Evolutionary conservation across 2,797 vertebrate genomes (phyloP), one percentile per base, ranked within the genome.

Genomic region (Sebastes nivosus): DNA sequence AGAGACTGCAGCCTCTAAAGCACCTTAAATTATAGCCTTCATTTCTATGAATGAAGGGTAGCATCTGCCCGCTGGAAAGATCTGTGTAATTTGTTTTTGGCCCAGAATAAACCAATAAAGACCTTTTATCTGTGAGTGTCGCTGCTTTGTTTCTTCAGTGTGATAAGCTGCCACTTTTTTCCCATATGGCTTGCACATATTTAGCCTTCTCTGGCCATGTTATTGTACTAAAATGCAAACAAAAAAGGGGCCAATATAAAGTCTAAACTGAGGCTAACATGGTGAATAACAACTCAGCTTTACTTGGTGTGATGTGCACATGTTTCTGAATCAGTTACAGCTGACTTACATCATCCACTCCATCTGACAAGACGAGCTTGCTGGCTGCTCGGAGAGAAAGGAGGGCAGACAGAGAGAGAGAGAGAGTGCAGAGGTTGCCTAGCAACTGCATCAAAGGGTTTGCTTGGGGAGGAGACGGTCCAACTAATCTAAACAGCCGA

Each of bases 381-480:
- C 72, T 36, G 38, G 67, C 72, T 85, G 78, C 86, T 79, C 64
- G 0, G 57, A 73, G 55, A 58, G 67, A 84, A 75, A 81, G 71
- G 16, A 58, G 63, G 79, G 55, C 25, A 87, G 63, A 79, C 34
- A 27, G n/a, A 25, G 13, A 32, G 12, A 80, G 75, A 83, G 36
- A 83, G 55, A n/a, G 63, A 77, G 76, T 38, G 5, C 67, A 78
- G 77, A 38, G 72, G 94, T 96, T 93, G 93, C 95, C 89, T 94
- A 93, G 95, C 92, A 95, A 96, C 95, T 84, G 81, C 88, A 88
- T 92, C 83, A 88, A 80, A 87, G 72, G 75, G 46, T 88, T 88
- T 75, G 83, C 75, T 72, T 80, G 54, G 71, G 79, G 82, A 84
- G 4, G 72, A 85, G 63, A 67, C 2, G 7, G 30, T 67, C 16